A percentile compares a stretch with the other conserved stretches of the same genome.
Evolutionary conservation across 1,140 invertebrate species (phyloP).

Genomic region (Cotesia glomerata): DNA sequence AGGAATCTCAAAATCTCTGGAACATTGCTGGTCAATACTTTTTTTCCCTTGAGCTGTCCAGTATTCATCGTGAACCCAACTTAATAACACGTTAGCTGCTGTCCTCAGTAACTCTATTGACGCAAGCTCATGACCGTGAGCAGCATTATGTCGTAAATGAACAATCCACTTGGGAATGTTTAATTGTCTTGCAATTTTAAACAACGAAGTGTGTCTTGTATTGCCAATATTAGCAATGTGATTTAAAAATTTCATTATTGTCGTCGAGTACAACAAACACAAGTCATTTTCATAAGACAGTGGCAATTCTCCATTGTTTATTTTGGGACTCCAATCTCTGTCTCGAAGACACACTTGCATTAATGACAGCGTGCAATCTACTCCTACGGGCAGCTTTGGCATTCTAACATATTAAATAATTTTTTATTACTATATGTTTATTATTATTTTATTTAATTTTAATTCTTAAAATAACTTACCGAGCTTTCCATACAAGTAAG

Average conservation of each 20-base stretch:
- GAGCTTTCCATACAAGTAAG: constrained; percentile 69
- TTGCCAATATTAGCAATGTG: constrained; percentile 65
- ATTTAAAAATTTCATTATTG: constrained; percentile 70
- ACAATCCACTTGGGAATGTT: constrained; percentile 73
- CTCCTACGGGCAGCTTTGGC: constrained; percentile 70
- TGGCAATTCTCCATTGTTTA: constrained; percentile 43
- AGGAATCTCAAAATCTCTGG: constrained; percentile 23
- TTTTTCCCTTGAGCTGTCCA: constrained; percentile 46
- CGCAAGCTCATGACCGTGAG: constrained; percentile 68
- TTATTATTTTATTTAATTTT: constrained; percentile 1
- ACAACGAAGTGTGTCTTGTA: constrained; percentile 63
- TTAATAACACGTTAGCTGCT: constrained; percentile 63
- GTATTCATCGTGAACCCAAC: constrained; percentile 67
- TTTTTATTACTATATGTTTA: background rate
- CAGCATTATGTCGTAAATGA: constrained; percentile 70
- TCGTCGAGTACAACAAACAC: constrained; percentile 67
- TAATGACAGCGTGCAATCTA: constrained; percentile 71
- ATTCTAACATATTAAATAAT: constrained; percentile 54
- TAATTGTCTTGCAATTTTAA: constrained; percentile 65
- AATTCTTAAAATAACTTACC: constrained; percentile 41
- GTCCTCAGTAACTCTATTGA: constrained; percentile 65
- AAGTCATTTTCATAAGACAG: constrained; percentile 61
- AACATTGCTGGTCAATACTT: constrained; percentile 20
- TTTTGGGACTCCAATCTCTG: constrained; percentile 48
- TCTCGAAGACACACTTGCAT: constrained; percentile 67